Evolutionary conservation across 2,888 invertebrate species (phyloP), one percentile per base, ranked within the genome.

Genomic region (Cecidostiba fungosa): DNA sequence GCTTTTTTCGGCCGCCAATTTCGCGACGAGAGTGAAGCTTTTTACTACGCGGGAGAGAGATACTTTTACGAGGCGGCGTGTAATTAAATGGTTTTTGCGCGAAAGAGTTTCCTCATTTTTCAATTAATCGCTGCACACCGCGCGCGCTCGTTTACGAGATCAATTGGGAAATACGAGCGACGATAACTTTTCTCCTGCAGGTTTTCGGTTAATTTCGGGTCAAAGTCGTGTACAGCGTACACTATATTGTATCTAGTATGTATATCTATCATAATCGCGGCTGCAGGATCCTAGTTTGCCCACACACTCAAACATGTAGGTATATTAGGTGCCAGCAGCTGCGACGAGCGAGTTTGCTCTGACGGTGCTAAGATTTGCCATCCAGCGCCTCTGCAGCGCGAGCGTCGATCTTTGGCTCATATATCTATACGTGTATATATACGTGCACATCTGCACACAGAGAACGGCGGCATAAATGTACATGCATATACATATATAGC

Each of bases 1-100:
- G 16, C 8, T 36, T 23, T 29, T 36, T 10, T 19, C n/a, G 8
- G 0, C n/a, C 72, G 43, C 36, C 6, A 10, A 23, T 39, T 72
- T 72, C 39, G 2, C 39, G 10, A 39, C 1, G 39, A 81, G 59
- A 81, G 77, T 62, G 77, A 36, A 72, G 62, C 19, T 36, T 50
- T 50, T 50, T 50, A 12, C 16, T 12, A 8, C 14, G 47, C 2
- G 54, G n/a, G 54, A 19, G 54, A 19, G 54, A 59, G 10, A 8
- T 6, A n/a, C 10, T 59, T 59, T 59, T 59, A 59, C 54, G 54
- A 59, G 54, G 8, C 54, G 6, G n/a, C 54, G 54, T n/a, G n/a
- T 23, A 59, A 59, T 59, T 59, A 59, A 59, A 59, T 6, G 54
- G 54, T 6, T 54, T n/a, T 54, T n/a, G 16, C 54, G 5, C 54